A percentile compares a stretch with the other conserved stretches of the same genome.
These are phyloP conservation scores for Serilophus lunatus DNA, from an alignment of 2,113 vertebrate genomes.

Conservation along the genomic window DNA sequence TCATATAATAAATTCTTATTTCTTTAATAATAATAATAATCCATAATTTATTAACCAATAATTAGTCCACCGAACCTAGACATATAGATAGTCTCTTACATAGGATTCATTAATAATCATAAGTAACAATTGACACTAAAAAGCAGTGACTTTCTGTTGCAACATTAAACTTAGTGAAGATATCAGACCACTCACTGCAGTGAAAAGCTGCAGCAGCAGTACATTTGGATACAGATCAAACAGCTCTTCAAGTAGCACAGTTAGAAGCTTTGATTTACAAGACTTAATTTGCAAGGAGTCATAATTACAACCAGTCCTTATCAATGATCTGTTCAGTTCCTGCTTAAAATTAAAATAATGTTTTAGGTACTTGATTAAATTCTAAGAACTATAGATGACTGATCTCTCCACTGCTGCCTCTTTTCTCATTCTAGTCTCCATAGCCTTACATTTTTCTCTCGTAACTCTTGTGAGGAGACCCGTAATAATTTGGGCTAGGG, in stretches of 20 bases:
- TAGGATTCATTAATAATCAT: not conserved
- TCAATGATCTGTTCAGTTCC: not conserved
- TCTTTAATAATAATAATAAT: too few relatives aligned
- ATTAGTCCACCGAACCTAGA: too few relatives aligned
- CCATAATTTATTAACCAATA: too few relatives aligned
- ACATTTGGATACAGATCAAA: constrained; percentile 4
- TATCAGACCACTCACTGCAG: not conserved
- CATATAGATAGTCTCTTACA: not conserved
- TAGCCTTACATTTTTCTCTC: not conserved
- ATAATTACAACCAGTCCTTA: not conserved
- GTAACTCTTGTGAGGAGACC: not conserved
- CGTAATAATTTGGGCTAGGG: not conserved
- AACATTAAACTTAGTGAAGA: not conserved
- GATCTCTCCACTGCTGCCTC: not conserved
- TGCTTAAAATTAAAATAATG: constrained; percentile 9
- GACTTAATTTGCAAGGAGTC: not conserved
- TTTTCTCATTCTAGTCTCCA: not conserved
- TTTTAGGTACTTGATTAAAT: not conserved
- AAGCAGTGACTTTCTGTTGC: not conserved
- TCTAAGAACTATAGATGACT: not conserved
- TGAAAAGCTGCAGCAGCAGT: not conserved
- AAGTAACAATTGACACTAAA: not conserved
- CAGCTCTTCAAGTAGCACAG: not conserved
- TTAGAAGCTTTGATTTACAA: not conserved
- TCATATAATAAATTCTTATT: too few relatives aligned